Percentiles rank a stretch among this genome's conserved stretches.
phyloP scores from a whole-genome alignment of 92 coral and sea anemone species.

The Micromussa lordhowensis region DNA sequence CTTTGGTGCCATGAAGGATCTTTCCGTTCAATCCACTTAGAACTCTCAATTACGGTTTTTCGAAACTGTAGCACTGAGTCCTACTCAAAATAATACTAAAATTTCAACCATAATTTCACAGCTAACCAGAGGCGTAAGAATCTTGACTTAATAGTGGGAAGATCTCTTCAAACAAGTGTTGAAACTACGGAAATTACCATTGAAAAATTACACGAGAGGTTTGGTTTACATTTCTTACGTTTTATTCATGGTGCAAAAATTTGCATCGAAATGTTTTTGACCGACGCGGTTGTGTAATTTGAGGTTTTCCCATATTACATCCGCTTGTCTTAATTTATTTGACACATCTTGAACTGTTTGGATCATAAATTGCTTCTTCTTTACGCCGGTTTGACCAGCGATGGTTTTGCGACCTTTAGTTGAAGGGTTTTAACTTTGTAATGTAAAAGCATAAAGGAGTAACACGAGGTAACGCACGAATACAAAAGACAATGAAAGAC shows the following conservation, averaged over 20 bases:
- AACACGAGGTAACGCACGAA: slow-evolving; percentile 45
- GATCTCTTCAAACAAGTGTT: neutral
- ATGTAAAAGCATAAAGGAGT: neutral
- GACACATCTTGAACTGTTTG: neutral
- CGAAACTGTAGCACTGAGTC: no score
- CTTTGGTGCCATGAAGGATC: no score
- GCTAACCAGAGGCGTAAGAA: neutral
- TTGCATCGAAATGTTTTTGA: neutral
- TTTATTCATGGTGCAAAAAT: neutral
- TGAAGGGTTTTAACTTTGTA: neutral
- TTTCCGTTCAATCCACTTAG: no score
- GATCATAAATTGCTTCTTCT: neutral
- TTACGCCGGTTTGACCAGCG: neutral
- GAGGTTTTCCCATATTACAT: neutral
- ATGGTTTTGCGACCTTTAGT: neutral
- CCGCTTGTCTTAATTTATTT: neutral
- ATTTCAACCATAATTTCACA: neutral
- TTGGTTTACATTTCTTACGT: neutral
- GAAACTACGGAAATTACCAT: neutral
- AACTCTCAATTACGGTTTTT: no score
- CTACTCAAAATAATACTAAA: neutral
- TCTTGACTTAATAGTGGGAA: neutral
- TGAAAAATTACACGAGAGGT: neutral
- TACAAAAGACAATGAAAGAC: slow-evolving; percentile 44
- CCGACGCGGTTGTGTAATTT: neutral